phyloP scores from a whole-genome alignment of 2,797 vertebrate species.

The Notolepis coatsorum region DNA sequence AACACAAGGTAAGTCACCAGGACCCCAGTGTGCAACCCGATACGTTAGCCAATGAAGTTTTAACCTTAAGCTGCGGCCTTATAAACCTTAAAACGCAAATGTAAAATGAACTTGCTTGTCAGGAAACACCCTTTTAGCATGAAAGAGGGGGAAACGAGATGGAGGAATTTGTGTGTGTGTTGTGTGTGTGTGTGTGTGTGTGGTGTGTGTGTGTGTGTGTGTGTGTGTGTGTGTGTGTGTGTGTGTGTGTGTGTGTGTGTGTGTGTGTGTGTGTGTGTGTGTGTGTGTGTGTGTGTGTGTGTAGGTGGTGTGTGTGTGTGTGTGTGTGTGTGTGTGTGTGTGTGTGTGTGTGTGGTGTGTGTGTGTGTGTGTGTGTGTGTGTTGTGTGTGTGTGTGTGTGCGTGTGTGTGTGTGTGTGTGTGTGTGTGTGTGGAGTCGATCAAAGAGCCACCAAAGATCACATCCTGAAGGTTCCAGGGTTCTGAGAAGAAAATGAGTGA shows the following conservation, averaged over 20 bases:
- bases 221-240: slow-evolving; percentile 53
- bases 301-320: slow-evolving; percentile 61
- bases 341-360: slow-evolving; percentile 59
- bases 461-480: slow-evolving; percentile 10
- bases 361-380: slow-evolving; percentile 62
- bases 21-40: slow-evolving; percentile 71
- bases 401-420: slow-evolving; percentile 60
- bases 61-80: slow-evolving; percentile 68
- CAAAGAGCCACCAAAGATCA: slow-evolving; percentile 49
- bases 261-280: slow-evolving; percentile 62
- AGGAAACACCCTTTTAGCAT: slow-evolving; percentile 77
- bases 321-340: slow-evolving; percentile 60
- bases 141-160: slow-evolving; percentile 12
- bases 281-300: slow-evolving; percentile 63
- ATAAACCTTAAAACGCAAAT: slow-evolving; percentile 70
- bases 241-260: slow-evolving; percentile 59
- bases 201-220: slow-evolving; percentile 42
- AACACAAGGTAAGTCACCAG: slow-evolving; percentile 61
- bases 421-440: slow-evolving; percentile 68
- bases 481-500: slow-evolving; percentile 11
- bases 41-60: slow-evolving; percentile 75
- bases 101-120: slow-evolving; percentile 74
- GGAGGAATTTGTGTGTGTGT: too few relatives aligned
- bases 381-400: slow-evolving; percentile 62
- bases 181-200: slow-evolving; percentile 63